phyloP scores from a whole-genome alignment of 2,888 invertebrate species.

The Catocala fraxini region DNA sequence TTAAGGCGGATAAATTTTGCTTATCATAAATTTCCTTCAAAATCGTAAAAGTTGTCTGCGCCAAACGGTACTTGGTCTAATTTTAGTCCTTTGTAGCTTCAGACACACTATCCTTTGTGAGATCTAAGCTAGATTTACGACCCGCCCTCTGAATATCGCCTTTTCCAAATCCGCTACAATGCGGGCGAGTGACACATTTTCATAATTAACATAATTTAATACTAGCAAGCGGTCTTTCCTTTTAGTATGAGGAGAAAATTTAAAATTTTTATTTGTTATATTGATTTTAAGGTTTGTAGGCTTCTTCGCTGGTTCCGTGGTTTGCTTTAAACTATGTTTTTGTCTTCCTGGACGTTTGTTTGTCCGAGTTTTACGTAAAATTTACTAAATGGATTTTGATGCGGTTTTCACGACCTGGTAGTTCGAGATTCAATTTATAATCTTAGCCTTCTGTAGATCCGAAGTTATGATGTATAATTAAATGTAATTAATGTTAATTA shows the following conservation, averaged over 20 bases:
- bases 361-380: no score
- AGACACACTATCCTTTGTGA: slow-evolving; percentile 13
- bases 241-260: neutral
- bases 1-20: neutral
- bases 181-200: slow-evolving; percentile 13
- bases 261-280: no score
- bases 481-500: no score
- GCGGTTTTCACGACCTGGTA: no score
- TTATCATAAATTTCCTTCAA: slow-evolving; percentile 2
- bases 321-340: no score
- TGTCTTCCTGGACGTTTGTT: no score
- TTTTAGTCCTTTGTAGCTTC: slow-evolving; percentile 14
- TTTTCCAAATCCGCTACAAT: slow-evolving; percentile 10
- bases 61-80: slow-evolving; percentile 8
- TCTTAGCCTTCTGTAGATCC: no score
- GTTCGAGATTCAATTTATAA: no score
- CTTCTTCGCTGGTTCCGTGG: no score
- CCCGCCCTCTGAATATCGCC: slow-evolving; percentile 1
- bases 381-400: no score
- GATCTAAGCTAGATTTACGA: slow-evolving; percentile 17
- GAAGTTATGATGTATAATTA: no score
- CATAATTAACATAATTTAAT: slow-evolving; percentile 12
- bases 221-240: neutral
- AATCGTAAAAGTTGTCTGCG: slow-evolving; percentile 10
- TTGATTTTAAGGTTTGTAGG: no score